Evolutionary conservation across 1,140 invertebrate genomes (phyloP).

Genomic region (Zeugodacus cucurbitae): DNA sequence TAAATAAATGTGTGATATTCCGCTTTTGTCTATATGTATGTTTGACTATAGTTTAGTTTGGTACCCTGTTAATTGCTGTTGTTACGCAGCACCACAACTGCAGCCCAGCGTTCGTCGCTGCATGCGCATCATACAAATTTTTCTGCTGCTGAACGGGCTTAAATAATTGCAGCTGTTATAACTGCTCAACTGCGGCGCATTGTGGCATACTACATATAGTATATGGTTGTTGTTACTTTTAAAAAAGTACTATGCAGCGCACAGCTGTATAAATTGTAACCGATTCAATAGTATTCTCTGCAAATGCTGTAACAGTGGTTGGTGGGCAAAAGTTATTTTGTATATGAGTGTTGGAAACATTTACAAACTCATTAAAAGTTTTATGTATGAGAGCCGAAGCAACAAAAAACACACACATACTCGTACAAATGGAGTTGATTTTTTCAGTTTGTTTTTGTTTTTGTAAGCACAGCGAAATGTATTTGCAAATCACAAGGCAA

Average conservation of each 20-base stretch:
- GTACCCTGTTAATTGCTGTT: not conserved
- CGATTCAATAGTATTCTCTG: not conserved
- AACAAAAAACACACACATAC: not conserved
- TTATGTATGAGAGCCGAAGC: not conserved
- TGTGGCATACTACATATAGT: not conserved
- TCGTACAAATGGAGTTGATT: not conserved
- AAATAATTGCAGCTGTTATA: conserved; percentile 6
- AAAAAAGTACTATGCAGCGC: not conserved
- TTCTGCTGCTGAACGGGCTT: not conserved
- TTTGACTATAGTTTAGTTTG: too few relatives aligned
- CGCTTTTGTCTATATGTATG: not conserved
- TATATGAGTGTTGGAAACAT: conserved; percentile 34
- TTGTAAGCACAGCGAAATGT: not conserved
- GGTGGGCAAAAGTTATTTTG: conserved; percentile 16
- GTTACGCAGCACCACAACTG: not conserved
- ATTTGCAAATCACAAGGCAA: not conserved
- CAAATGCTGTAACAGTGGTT: not conserved
- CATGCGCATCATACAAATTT: not conserved
- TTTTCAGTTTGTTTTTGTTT: not conserved
- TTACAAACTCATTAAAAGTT: conserved; percentile 36
- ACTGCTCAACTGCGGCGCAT: not conserved
- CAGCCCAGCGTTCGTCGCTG: not conserved
- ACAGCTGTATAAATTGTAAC: not conserved
- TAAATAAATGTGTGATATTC: not conserved
- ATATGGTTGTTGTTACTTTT: too few relatives aligned